Conservation (phyloP, 2,113 vertebrate species). For the Tor tambroides region DNA sequence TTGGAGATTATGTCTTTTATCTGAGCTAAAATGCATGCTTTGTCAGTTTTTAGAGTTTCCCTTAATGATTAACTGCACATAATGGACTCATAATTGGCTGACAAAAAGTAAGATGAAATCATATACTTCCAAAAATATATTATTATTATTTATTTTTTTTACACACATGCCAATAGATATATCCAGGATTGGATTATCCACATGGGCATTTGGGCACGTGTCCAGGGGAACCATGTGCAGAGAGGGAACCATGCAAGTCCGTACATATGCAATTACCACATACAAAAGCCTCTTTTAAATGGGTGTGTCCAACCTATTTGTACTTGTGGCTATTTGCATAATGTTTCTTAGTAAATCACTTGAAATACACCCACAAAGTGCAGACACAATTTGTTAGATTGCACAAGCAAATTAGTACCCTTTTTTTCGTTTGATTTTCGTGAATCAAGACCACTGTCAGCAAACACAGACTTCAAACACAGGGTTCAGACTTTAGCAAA, state of each 20-base stretch:
- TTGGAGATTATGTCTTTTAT: too few species aligned
- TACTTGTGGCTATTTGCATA: conserved; percentile 9
- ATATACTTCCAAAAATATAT: too few species aligned
- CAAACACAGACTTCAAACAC: background rate
- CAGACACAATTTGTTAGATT: conserved; percentile 1
- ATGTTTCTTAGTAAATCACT: conserved; percentile 7
- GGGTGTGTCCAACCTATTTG: background rate
- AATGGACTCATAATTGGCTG: too few species aligned
- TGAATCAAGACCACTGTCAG: conserved; percentile 8
- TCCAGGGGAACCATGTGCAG: background rate
- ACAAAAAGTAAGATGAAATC: too few species aligned
- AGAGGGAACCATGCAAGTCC: background rate
- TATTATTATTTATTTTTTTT: too few species aligned
- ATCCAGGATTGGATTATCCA: background rate
- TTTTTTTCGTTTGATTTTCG: background rate
- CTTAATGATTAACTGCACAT: too few species aligned
- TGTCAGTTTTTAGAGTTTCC: too few species aligned
- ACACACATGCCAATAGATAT: background rate
- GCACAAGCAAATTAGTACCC: too few species aligned
- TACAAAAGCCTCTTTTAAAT: background rate
- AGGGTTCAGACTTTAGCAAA: background rate
- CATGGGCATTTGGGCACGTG: background rate
- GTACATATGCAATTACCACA: background rate
- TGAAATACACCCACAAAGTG: background rate
- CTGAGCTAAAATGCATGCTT: too few species aligned